Percentiles rank a stretch among this genome's conserved stretches.
These are phyloP conservation scores for Hydrolagus colliei DNA, from an alignment of 2,797 vertebrate species.

Conservation along the genomic window DNA sequence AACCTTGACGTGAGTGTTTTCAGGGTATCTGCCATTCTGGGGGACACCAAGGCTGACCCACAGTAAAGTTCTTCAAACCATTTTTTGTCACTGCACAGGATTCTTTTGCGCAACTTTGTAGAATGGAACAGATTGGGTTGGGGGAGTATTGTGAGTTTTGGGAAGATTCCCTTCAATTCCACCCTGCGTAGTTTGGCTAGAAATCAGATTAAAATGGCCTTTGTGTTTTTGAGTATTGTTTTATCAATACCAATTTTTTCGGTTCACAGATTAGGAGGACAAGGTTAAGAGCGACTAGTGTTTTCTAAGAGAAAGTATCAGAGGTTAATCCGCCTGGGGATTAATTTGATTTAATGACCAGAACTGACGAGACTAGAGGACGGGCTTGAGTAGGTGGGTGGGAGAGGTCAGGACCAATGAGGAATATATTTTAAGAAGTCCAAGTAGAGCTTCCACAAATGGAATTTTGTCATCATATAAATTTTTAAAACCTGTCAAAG, in stretches of 20 bases:
- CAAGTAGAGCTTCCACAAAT: too few species aligned
- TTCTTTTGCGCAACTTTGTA: not conserved
- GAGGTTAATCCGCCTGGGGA: not conserved
- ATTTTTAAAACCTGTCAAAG: too few species aligned
- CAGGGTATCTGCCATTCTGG: too few species aligned
- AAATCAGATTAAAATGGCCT: not conserved
- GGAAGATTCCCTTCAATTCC: not conserved
- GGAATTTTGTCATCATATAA: too few species aligned
- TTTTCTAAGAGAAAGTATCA: not conserved
- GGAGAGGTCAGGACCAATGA: not conserved
- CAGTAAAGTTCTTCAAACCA: too few species aligned
- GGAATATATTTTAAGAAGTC: too few species aligned
- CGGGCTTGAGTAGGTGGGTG: not conserved
- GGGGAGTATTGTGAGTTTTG: not conserved
- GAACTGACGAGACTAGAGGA: not conserved
- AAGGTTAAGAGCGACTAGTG: not conserved
- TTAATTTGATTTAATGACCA: not conserved
- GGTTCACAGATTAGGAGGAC: not conserved
- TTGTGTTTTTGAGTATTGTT: not conserved
- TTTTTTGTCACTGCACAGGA: too few species aligned
- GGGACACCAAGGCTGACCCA: too few species aligned
- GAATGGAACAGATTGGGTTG: not conserved
- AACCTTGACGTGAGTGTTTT: too few species aligned
- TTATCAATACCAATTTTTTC: not conserved
- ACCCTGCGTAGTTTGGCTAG: not conserved